These are phyloP conservation scores for Brachionus plicatilis DNA, from an alignment of 1,140 invertebrate genomes.

Conservation along the genomic window DNA sequence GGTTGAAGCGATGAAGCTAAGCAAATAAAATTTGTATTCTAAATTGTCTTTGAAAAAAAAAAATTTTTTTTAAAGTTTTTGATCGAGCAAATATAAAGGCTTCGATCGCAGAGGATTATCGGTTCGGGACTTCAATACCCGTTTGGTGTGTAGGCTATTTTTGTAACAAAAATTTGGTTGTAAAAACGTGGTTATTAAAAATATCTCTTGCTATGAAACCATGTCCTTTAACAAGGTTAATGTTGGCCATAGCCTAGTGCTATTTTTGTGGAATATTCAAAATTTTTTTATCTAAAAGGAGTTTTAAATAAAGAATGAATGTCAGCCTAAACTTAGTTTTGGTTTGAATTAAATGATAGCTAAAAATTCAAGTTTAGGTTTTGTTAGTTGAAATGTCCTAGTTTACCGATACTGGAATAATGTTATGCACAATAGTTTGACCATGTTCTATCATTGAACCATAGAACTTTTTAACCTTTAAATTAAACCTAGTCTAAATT, in stretches of 20 bases:
- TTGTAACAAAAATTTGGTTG: neutral
- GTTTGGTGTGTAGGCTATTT: neutral
- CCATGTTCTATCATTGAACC: neutral
- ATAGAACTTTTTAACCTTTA: neutral
- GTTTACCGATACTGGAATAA: neutral
- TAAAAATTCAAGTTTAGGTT: neutral
- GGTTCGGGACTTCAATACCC: neutral
- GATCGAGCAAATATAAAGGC: neutral
- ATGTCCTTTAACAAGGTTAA: conserved; percentile 30
- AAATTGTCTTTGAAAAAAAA: neutral
- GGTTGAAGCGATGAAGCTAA: neutral
- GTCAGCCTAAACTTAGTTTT: conserved; percentile 30
- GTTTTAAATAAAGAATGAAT: neutral
- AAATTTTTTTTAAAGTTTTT: neutral
- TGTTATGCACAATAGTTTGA: neutral
- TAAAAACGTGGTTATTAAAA: neutral
- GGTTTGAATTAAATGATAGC: neutral
- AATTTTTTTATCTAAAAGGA: conserved; percentile 3
- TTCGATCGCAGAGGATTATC: neutral
- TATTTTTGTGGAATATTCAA: conserved; percentile 18
- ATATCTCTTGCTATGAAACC: neutral
- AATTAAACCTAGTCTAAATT: neutral
- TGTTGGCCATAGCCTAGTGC: neutral
- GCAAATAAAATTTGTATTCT: neutral
- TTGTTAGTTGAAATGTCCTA: neutral